Base-by-base conservation (phyloP, 2,888 invertebrate species). In the Spodoptera littoralis region DNA sequence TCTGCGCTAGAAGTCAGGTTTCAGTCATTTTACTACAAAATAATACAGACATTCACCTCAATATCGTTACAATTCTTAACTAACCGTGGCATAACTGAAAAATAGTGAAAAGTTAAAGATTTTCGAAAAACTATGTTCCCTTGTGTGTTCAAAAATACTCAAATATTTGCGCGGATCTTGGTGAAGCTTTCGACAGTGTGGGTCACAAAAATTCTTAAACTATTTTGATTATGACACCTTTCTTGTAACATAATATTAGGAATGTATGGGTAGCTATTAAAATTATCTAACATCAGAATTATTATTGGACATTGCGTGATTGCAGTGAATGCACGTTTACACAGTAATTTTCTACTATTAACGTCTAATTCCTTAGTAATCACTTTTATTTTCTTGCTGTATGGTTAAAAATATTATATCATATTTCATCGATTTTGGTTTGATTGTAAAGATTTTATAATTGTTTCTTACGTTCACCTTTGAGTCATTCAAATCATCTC, bases 251-350 rank as follows among this genome's bases (percentile, higher is more conserved):
- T 46, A 3, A 49, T 44, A 5, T 27, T n/a, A 27, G 13, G 41
- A 43, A 11, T 4, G 47, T 48, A 64, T 64, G 18, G 51, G 50
- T 63, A 18, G 42, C 51, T 49, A 51, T 60, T 41, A 49, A 4
- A 59, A 61, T 76, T 62, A 76, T 65, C 44, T 64, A 75, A 77
- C 46, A 18, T 18, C 18, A 73, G 27, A 48, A 36, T 36, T 36
- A 36, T 49, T 54, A 52, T 69, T 59, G 49, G 47, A 60, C 61
- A 54, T 77, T 65, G 76, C 77, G 76, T 77, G 77, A 53, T 65
- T 47, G 5, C 13, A 52, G 18, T 59, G 41, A 54, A 67, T 45
- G 65, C 63, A 58, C 49, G 49, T 61, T 66, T 46, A 61, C 44
- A 48, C 60, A 49, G 44, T 61, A 18, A 64, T 76, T 73, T 76